phyloP scores from a whole-genome alignment of 30 jellyfish, hydroid and myxozoan species.

The Nemopilema nomurai region DNA sequence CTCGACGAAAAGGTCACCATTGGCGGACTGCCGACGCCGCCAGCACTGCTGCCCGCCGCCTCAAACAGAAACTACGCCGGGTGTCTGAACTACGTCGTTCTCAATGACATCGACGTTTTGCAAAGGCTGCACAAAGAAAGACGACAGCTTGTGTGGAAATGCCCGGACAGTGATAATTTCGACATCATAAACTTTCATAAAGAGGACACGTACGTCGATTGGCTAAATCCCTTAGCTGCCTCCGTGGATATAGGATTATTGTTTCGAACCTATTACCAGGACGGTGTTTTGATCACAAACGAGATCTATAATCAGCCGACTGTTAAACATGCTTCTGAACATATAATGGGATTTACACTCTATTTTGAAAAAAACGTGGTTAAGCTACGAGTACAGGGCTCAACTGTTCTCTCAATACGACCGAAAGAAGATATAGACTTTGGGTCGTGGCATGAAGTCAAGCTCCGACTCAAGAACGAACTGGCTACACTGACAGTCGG shows the following conservation, averaged over 20 bases:
- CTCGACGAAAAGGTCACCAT: constrained; percentile 13
- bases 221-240: constrained; percentile 26
- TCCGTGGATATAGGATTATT: constrained; percentile 32
- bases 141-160: constrained; percentile 27
- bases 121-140: constrained; percentile 18
- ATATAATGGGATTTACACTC: constrained; percentile 55
- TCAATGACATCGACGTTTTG: constrained; percentile 16
- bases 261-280: constrained; percentile 69
- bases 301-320: constrained; percentile 12
- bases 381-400: constrained; percentile 38
- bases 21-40: constrained; percentile 32
- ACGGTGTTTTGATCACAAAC: constrained; percentile 55
- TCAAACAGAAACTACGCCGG: constrained; percentile 63
- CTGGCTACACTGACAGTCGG: constrained; percentile 24
- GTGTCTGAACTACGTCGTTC: constrained; percentile 51
- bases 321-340: constrained; percentile 21
- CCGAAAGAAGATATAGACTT: constrained; percentile 59
- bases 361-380: constrained; percentile 61
- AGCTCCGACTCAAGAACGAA: background rate
- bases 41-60: background rate
- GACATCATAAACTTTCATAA: constrained; percentile 51
- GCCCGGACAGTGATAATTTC: constrained; percentile 30
- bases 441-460: constrained; percentile 72
- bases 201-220: constrained; percentile 17
- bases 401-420: constrained; percentile 5